A percentile compares a stretch with the other conserved stretches of the same genome.
Conservation (phyloP, 2,113 vertebrate species). For the Paracyprichromis sp. region DNA sequence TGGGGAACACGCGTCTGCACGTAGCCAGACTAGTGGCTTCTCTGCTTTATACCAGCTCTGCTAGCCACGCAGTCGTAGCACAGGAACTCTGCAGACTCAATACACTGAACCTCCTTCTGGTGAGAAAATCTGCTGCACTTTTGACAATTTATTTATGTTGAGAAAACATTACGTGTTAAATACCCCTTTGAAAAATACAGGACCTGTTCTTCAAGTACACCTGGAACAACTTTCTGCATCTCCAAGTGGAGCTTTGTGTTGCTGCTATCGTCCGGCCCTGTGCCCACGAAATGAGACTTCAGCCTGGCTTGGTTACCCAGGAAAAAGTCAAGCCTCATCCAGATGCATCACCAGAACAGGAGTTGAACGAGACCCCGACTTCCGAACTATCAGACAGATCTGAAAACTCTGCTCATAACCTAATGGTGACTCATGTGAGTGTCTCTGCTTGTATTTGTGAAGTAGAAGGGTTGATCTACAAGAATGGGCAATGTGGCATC, state of each 20-base stretch:
- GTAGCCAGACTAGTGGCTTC: slow-evolving; percentile 86
- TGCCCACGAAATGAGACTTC: slow-evolving; percentile 68
- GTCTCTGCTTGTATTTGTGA: neutral
- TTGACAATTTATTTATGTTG: neutral
- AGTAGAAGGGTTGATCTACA: neutral
- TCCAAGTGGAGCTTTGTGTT: slow-evolving; percentile 94
- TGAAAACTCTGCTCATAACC: slow-evolving; percentile 62
- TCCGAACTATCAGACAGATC: slow-evolving; percentile 8
- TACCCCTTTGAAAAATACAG: slow-evolving; percentile 48
- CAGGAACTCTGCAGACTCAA: slow-evolving; percentile 88
- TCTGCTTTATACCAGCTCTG: slow-evolving; percentile 82
- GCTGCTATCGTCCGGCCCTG: slow-evolving; percentile 86
- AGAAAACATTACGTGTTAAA: neutral
- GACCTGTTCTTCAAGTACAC: slow-evolving; percentile 96
- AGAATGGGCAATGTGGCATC: neutral
- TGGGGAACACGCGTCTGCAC: slow-evolving; percentile 89
- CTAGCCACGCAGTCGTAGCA: slow-evolving; percentile 79
- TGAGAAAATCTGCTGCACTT: slow-evolving; percentile 62
- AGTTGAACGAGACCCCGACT: neutral
- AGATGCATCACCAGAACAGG: slow-evolving; percentile 20
- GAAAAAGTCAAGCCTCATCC: slow-evolving; percentile 25
- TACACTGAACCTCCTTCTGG: slow-evolving; percentile 87
- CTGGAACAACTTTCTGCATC: slow-evolving; percentile 98
- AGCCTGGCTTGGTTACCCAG: slow-evolving; percentile 37
- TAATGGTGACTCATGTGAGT: slow-evolving; percentile 78